Percentiles rank a stretch among this genome's conserved stretches.
phyloP scores from a whole-genome alignment of 1,140 invertebrate species.

The Formica selysi region DNA sequence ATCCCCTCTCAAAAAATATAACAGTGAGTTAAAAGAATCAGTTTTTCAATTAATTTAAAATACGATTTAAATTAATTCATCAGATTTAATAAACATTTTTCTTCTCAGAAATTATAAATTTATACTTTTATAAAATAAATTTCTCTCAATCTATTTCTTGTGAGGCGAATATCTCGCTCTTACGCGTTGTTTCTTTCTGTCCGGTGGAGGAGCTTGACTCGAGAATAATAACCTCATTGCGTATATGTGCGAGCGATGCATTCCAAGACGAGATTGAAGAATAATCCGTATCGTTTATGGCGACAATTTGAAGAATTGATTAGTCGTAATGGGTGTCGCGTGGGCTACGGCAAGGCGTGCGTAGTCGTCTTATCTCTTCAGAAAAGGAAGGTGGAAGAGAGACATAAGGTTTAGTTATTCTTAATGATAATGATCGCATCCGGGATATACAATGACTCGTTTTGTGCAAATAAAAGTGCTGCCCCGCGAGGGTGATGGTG shows the following conservation, averaged over 20 bases:
- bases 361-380: slow-evolving; percentile 73
- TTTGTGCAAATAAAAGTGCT: slow-evolving; percentile 62
- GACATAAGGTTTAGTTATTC: slow-evolving; percentile 60
- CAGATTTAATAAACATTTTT: background rate
- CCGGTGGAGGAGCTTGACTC: slow-evolving; percentile 55
- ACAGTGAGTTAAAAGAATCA: background rate
- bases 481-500: slow-evolving; percentile 66
- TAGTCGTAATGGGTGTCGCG: slow-evolving; percentile 78
- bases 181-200: slow-evolving; percentile 49
- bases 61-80: slow-evolving; percentile 4
- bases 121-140: background rate
- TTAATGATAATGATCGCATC: slow-evolving; percentile 79
- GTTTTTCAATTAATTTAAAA: background rate
- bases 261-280: slow-evolving; percentile 67
- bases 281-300: slow-evolving; percentile 62
- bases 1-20: too few species aligned
- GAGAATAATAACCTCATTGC: slow-evolving; percentile 44
- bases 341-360: slow-evolving; percentile 79
- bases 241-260: slow-evolving; percentile 26
- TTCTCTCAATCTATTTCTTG: background rate
- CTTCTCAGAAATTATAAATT: background rate
- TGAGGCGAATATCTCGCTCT: background rate
- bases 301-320: slow-evolving; percentile 73
- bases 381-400: slow-evolving; percentile 57
- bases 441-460: slow-evolving; percentile 74